Percentiles rank a stretch among this genome's conserved stretches.
Evolutionary conservation across 2,797 vertebrate species (phyloP).

Genomic region (Rhincodon typus): DNA sequence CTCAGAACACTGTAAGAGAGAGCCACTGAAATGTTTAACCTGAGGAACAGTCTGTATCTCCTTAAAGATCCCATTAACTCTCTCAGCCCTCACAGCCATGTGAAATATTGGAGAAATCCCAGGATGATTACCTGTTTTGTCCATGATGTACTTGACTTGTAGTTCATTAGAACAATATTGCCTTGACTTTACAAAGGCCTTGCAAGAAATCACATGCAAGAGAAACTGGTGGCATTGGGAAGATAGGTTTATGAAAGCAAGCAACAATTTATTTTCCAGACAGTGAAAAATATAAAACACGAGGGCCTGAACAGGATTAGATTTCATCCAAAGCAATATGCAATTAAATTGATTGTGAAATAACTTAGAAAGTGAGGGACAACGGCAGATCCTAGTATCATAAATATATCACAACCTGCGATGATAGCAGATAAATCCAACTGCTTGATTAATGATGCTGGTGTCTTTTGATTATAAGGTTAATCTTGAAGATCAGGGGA

Average conservation of each 20-base stretch:
- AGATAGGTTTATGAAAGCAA: not conserved
- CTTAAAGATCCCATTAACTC: not conserved
- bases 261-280: not conserved
- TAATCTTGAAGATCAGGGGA: not conserved
- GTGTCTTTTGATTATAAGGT: not conserved
- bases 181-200: not conserved
- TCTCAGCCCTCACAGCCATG: not conserved
- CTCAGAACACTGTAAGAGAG: not conserved
- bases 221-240: not conserved
- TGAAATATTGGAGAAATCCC: not conserved
- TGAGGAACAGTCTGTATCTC: not conserved
- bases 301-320: not conserved
- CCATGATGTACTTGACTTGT: not conserved
- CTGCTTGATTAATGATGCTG: not conserved
- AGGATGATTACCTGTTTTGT: not conserved
- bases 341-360: not conserved
- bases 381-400: not conserved
- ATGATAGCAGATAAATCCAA: not conserved
- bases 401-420: not conserved
- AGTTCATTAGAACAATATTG: not conserved
- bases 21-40: not conserved
- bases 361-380: not conserved
- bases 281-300: constrained; percentile 1
- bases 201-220: not conserved
- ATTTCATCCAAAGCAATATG: not conserved